A percentile compares a stretch with the other conserved stretches of the same genome.
Evolutionary conservation across 2,113 vertebrate species (phyloP).

Genomic region (Anolis sagrei): DNA sequence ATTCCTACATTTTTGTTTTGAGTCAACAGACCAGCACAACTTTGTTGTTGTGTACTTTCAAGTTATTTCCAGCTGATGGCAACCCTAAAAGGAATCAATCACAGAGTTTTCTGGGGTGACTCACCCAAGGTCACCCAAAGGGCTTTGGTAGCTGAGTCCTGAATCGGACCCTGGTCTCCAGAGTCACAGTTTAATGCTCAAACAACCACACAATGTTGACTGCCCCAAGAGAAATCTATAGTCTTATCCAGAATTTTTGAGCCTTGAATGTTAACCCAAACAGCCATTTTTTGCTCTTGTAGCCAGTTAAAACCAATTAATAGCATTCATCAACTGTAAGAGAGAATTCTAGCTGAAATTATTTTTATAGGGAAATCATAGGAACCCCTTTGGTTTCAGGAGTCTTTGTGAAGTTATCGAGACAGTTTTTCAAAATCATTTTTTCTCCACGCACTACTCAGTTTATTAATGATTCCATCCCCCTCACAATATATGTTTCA

Average conservation of each 20-base stretch:
- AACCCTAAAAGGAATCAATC: too few species aligned
- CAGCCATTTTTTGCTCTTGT: conserved; percentile 50
- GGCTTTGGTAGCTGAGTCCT: too few species aligned
- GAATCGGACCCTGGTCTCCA: too few species aligned
- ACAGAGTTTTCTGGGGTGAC: too few species aligned
- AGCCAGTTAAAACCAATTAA: conserved; percentile 39
- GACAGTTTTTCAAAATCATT: conserved; percentile 50
- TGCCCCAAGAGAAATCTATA: conserved; percentile 37
- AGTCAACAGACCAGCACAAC: too few species aligned
- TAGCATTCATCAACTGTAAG: conserved; percentile 54
- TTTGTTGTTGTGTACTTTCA: too few species aligned
- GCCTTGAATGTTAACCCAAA: conserved; percentile 51
- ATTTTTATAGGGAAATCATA: conserved; percentile 56
- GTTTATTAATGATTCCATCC: conserved; percentile 55
- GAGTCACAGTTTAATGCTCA: too few species aligned
- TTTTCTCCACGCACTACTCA: conserved; percentile 57
- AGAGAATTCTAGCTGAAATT: conserved; percentile 45
- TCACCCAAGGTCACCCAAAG: too few species aligned
- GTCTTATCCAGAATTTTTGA: conserved; percentile 66
- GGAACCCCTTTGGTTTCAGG: conserved; percentile 67
- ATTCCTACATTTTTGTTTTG: too few species aligned
- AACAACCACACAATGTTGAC: too few species aligned
- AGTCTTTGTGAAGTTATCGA: conserved; percentile 62
- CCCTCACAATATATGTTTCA: conserved; percentile 38
- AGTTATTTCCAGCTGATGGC: too few species aligned